Conservation (phyloP, 2,113 vertebrate species). For the Catharus bicknelli region DNA sequence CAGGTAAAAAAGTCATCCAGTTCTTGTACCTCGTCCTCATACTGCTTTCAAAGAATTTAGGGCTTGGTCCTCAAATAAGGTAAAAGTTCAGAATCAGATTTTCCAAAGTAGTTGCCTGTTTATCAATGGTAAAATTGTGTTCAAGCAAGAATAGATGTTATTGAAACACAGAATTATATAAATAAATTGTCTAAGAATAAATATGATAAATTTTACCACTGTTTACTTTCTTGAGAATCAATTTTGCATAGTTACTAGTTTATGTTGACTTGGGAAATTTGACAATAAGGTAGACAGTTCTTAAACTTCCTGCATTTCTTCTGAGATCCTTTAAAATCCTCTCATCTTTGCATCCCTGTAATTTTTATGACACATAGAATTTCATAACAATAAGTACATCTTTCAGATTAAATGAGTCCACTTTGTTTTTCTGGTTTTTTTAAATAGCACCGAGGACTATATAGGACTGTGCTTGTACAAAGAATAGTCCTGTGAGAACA, state of each 20-base stretch:
- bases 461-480: background rate
- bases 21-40: background rate
- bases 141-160: background rate
- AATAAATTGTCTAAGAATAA: background rate
- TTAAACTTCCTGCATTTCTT: background rate
- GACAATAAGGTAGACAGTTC: background rate
- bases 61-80: background rate
- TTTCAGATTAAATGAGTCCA: background rate
- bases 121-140: background rate
- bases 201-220: background rate
- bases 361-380: background rate
- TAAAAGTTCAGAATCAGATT: background rate
- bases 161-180: background rate
- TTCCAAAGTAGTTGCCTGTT: background rate
- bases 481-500: background rate
- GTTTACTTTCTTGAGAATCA: background rate
- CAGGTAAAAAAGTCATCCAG: background rate
- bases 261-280: background rate
- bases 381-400: background rate
- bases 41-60: background rate
- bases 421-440: background rate
- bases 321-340: background rate
- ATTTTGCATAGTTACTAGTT: background rate
- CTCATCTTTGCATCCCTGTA: background rate
- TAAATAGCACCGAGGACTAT: background rate